Conservation (phyloP, 2,888 invertebrate species). For the Drosophila lacicola region DNA sequence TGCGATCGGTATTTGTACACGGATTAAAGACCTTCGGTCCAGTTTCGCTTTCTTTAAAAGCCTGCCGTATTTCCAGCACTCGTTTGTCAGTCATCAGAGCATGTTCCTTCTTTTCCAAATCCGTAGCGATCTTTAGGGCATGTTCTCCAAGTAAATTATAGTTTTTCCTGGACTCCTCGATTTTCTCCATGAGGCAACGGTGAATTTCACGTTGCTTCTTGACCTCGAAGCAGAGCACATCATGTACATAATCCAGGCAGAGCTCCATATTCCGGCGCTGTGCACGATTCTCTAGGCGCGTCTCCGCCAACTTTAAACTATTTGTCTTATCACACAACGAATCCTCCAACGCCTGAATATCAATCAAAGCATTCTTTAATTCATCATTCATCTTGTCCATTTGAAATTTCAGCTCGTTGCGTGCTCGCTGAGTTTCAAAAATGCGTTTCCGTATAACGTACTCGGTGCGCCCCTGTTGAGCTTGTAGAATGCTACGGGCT, state of each 20-base stretch:
- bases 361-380: slow-evolving; percentile 91
- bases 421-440: slow-evolving; percentile 93
- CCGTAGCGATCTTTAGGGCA: slow-evolving; percentile 88
- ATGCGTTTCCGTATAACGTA: slow-evolving; percentile 94
- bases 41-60: background rate
- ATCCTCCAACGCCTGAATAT: slow-evolving; percentile 91
- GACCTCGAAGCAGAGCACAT: slow-evolving; percentile 90
- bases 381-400: slow-evolving; percentile 90
- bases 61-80: slow-evolving; percentile 85
- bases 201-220: slow-evolving; percentile 89
- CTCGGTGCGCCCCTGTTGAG: slow-evolving; percentile 94
- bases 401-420: slow-evolving; percentile 96
- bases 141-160: slow-evolving; percentile 90
- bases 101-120: slow-evolving; percentile 91
- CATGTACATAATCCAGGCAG: slow-evolving; percentile 90
- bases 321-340: slow-evolving; percentile 91
- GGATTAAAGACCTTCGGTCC: slow-evolving; percentile 16
- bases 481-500: slow-evolving; percentile 91
- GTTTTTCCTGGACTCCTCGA: slow-evolving; percentile 90
- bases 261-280: slow-evolving; percentile 92
- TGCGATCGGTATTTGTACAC: slow-evolving; percentile 32
- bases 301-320: slow-evolving; percentile 93
- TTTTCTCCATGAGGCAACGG: slow-evolving; percentile 88
- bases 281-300: slow-evolving; percentile 93
- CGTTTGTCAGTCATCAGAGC: slow-evolving; percentile 91